Evolutionary conservation across 2,113 vertebrate genomes (phyloP), one percentile per base, ranked within the genome.

Genomic region (Marmota flaviventris): DNA sequence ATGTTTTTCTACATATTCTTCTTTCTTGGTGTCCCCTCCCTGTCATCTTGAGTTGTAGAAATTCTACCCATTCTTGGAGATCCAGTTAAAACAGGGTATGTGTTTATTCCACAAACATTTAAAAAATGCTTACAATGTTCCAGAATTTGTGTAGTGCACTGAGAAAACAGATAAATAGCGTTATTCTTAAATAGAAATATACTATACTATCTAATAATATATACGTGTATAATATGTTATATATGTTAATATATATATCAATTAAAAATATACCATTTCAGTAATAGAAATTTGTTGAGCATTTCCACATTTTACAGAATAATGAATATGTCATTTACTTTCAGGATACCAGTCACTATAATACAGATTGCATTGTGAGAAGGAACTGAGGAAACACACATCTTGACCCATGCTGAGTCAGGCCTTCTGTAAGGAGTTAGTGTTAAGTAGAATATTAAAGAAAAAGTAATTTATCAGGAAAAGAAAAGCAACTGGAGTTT

Each of bases 241-340:
- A 89, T 69, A 39, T 45, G 24, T 45, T 63, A 63, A 63, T 63
- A 11, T 10, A 11, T 10, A 63, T 63, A 63, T 63, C 9, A 27
- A 63, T 85, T 95, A 42, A 96, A 51, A 87, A 56, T 77, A 72
- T 5, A 95, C 65, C 27, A 45, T 85, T 92, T 16, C 76, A 87
- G 25, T 20, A 79, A 85, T 22, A 94, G 22, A 63, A n/a, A 86
- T 63, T 78, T 83, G 90, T n/a, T 85, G 83, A 75, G 75, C 51
- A 48, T 75, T 85, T 24, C 24, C 53, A 91, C 37, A 79, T 88
- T 92, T 96, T 90, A 82, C 65, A 77, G 4, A 92, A 73, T 70
- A 12, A 51, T 92, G 48, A 90, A 82, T 78, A 18, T 78, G 39
- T 67, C 48, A 45, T 91, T 92, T 42, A 48, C 77, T 95, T 94